These are phyloP conservation scores for Pipistrellus pipistrellus DNA, from an alignment of 2,797 vertebrate genomes.

Conservation along the genomic window DNA sequence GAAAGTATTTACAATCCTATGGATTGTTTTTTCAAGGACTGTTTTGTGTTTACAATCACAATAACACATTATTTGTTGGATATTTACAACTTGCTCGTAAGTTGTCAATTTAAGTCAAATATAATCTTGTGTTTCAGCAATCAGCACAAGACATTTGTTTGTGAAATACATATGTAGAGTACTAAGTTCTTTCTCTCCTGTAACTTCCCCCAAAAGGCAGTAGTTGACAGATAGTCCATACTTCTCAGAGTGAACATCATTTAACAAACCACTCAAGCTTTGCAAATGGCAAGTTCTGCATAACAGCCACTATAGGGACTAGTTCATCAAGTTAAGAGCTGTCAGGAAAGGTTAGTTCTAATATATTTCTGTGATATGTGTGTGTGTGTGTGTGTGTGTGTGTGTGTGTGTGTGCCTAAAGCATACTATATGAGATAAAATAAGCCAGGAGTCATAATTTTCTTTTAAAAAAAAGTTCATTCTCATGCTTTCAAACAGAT, in stretches of 20 bases:
- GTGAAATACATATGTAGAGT: not conserved
- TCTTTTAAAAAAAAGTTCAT: not conserved
- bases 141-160: not conserved
- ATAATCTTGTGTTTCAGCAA: constrained; percentile 35
- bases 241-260: constrained; percentile 46
- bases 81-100: not conserved
- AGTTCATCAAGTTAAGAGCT: constrained; percentile 55
- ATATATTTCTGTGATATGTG: constrained; percentile 19
- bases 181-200: not conserved
- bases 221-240: constrained; percentile 30
- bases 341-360: constrained; percentile 56
- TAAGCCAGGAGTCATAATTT: not conserved
- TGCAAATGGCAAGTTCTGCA: constrained; percentile 54
- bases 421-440: not conserved
- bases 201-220: constrained; percentile 21
- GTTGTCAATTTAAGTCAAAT: constrained; percentile 18
- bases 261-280: constrained; percentile 43
- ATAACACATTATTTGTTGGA: not conserved
- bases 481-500: constrained; percentile 39
- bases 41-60: not conserved
- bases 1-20: constrained; percentile 6
- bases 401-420: not conserved
- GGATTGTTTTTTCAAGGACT: not conserved
- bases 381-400: not conserved
- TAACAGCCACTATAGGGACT: constrained; percentile 52